Conservation (phyloP, 2,888 invertebrate species). For the Temnothorax unifasciatus region DNA sequence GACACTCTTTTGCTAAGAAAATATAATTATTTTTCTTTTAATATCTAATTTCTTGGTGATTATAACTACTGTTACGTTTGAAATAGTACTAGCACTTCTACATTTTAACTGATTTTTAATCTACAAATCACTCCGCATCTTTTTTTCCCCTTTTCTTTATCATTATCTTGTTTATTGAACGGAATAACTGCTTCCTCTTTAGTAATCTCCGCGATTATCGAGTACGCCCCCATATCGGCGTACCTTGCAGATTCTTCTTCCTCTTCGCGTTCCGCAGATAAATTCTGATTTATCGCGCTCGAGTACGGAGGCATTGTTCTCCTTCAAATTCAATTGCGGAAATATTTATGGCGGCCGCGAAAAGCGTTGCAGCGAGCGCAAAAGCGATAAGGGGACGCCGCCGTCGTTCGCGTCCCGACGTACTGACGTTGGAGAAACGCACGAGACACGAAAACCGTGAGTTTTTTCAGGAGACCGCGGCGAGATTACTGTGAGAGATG, state of each 20-base stretch:
- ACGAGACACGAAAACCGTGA: slow-evolving; percentile 30
- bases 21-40: slow-evolving; percentile 7
- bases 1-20: neutral
- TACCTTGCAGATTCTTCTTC: slow-evolving; percentile 42
- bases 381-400: slow-evolving; percentile 40
- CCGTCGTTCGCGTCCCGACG: neutral
- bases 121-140: neutral
- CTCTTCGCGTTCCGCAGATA: slow-evolving; percentile 25
- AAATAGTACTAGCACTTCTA: neutral
- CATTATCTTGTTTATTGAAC: slow-evolving; percentile 37
- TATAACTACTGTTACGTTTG: neutral
- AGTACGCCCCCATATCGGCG: slow-evolving; percentile 30
- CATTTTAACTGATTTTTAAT: neutral
- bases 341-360: slow-evolving; percentile 50
- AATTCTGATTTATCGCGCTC: slow-evolving; percentile 52
- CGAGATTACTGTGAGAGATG: slow-evolving; percentile 48
- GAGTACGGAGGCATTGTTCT: slow-evolving; percentile 42
- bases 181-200: slow-evolving; percentile 22
- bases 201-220: slow-evolving; percentile 32
- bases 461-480: slow-evolving; percentile 33
- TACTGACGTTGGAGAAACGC: slow-evolving; percentile 31
- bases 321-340: slow-evolving; percentile 56
- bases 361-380: slow-evolving; percentile 27
- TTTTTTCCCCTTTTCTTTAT: neutral
- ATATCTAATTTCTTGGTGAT: neutral